Conservation (phyloP, 2,113 vertebrate genomes). For the Porphyrio hochstetteri region DNA sequence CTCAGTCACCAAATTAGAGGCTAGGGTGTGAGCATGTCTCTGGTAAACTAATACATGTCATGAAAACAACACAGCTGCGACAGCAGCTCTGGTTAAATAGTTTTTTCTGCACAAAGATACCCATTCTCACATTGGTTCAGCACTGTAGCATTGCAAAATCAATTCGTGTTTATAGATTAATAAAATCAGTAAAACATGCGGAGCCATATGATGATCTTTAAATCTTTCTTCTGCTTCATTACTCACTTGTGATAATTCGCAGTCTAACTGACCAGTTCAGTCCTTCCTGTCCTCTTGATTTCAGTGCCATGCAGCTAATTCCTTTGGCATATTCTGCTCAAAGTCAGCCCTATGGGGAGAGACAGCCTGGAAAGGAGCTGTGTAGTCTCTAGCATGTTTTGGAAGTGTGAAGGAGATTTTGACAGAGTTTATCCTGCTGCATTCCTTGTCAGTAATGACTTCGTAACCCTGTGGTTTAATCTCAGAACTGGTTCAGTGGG, state of each 20-base stretch:
- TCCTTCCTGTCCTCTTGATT: background rate
- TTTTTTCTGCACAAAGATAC: background rate
- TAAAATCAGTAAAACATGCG: background rate
- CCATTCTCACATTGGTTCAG: background rate
- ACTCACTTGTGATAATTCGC: background rate
- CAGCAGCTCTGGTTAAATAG: background rate
- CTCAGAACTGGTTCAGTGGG: background rate
- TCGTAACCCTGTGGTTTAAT: background rate
- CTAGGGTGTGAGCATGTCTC: background rate
- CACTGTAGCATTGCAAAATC: background rate
- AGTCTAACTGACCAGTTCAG: background rate
- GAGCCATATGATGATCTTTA: background rate
- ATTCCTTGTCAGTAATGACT: background rate
- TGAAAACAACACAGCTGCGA: background rate
- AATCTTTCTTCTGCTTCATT: background rate
- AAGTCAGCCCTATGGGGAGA: background rate
- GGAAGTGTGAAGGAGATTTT: background rate
- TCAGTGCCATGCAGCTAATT: background rate
- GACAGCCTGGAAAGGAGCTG: background rate
- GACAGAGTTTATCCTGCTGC: background rate
- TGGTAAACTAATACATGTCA: background rate
- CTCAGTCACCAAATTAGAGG: background rate
- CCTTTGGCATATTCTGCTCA: background rate
- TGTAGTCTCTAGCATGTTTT: background rate
- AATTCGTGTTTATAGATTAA: background rate